These are phyloP conservation scores for Alloscopus bannaensis DNA, from an alignment of 2,888 invertebrate genomes.

Conservation along the genomic window DNA sequence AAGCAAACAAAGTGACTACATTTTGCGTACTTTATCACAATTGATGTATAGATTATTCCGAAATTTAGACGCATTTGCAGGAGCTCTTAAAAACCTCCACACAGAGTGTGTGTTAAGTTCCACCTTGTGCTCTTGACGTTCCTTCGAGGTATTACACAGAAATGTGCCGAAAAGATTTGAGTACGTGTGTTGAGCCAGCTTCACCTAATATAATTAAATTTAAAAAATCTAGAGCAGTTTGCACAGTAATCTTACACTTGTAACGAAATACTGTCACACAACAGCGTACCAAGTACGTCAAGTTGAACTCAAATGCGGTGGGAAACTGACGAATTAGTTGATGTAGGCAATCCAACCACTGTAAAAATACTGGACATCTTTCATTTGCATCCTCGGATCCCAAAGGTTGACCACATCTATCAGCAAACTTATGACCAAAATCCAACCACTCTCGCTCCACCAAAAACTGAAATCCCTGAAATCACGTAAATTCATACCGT, in stretches of 20 bases:
- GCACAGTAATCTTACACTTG: neutral
- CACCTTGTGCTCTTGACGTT: conserved; percentile 82
- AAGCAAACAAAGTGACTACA: neutral
- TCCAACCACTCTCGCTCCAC: conserved; percentile 98
- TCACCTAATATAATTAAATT: conserved; percentile 81
- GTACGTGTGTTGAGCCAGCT: conserved; percentile 95
- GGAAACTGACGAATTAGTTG: conserved; percentile 93
- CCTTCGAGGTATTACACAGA: conserved; percentile 90
- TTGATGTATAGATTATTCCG: conserved; percentile 88
- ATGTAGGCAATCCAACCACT: conserved; percentile 98
- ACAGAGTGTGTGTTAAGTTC: conserved; percentile 86
- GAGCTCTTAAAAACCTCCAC: conserved; percentile 88
- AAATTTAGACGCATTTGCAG: conserved; percentile 80
- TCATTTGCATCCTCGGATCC: conserved; percentile 94
- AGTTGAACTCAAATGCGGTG: conserved; percentile 96
- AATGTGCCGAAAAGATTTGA: conserved; percentile 98
- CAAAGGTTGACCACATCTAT: conserved; percentile 85
- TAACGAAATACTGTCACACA: neutral
- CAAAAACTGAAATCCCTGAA: conserved; percentile 92
- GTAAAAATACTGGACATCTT: conserved; percentile 96
- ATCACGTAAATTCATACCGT: no score
- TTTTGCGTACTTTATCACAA: conserved; percentile 77
- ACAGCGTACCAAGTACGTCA: conserved; percentile 86
- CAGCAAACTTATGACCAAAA: conserved; percentile 98
- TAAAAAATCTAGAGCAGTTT: neutral